Percentiles rank a stretch among this genome's conserved stretches.
These are phyloP conservation scores for Symphodus melops DNA, from an alignment of 2,113 vertebrate species.

Conservation along the genomic window DNA sequence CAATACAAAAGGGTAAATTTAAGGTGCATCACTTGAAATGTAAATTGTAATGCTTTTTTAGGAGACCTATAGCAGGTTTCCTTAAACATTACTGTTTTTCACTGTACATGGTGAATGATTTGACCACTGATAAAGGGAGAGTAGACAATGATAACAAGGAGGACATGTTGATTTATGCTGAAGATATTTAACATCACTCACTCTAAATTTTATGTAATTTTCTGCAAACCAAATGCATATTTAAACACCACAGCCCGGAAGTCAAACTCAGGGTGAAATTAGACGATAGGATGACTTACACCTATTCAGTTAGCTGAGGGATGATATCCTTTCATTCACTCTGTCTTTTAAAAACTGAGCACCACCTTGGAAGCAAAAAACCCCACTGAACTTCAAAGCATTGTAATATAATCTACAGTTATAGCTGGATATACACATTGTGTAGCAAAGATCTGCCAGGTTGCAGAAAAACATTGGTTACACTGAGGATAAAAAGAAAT, in stretches of 20 bases:
- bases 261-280: background rate
- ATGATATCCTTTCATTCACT: background rate
- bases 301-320: background rate
- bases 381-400: background rate
- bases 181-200: conserved; percentile 12
- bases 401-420: background rate
- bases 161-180: background rate
- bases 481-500: conserved; percentile 55
- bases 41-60: background rate
- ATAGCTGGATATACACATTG: background rate
- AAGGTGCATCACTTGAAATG: background rate
- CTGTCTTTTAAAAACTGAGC: background rate
- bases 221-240: background rate
- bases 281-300: background rate
- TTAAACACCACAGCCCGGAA: background rate
- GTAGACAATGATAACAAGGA: conserved; percentile 2
- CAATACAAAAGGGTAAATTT: too few species aligned
- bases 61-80: background rate
- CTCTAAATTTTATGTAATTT: conserved; percentile 5
- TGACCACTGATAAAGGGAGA: background rate
- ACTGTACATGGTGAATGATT: conserved; percentile 1
- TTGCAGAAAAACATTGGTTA: conserved; percentile 46
- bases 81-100: conserved; percentile 1
- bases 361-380: background rate
- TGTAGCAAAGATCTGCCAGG: conserved; percentile 22